These are phyloP conservation scores for Paratrypauchen microcephalus DNA, from an alignment of 2,797 vertebrate genomes.

Conservation along the genomic window DNA sequence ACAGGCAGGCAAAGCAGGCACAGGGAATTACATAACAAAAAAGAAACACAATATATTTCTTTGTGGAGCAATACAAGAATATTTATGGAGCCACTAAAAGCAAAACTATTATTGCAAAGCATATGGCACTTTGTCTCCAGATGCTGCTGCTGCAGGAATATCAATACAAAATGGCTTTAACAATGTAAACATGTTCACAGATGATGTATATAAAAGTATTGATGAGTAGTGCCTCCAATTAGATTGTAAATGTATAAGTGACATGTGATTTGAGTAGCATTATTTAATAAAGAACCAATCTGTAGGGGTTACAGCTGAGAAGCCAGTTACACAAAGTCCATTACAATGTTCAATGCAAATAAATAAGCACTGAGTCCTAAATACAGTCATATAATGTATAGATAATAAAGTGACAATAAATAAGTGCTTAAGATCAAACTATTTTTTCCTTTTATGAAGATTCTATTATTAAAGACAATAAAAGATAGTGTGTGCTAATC, in stretches of 20 bases:
- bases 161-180: neutral
- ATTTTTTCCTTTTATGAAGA: neutral
- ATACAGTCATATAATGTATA: neutral
- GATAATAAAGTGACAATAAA: neutral
- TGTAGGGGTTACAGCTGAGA: neutral
- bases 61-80: conserved; percentile 42
- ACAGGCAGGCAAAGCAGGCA: conserved; percentile 53
- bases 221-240: neutral
- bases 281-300: neutral
- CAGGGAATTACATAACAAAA: conserved; percentile 35
- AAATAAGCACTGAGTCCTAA: neutral
- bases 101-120: conserved; percentile 10
- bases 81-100: conserved; percentile 35
- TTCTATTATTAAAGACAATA: conserved; percentile 18
- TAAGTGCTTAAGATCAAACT: neutral
- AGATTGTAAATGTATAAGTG: neutral
- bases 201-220: conserved; percentile 4
- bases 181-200: conserved; percentile 5
- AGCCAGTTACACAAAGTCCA: neutral
- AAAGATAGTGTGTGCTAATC: conserved; percentile 55
- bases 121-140: neutral
- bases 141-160: conserved; percentile 5
- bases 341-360: neutral
- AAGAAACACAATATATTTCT: conserved; percentile 42
- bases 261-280: neutral